Conservation (phyloP, 2,888 invertebrate genomes). For the Gandaritis pyraliata region DNA sequence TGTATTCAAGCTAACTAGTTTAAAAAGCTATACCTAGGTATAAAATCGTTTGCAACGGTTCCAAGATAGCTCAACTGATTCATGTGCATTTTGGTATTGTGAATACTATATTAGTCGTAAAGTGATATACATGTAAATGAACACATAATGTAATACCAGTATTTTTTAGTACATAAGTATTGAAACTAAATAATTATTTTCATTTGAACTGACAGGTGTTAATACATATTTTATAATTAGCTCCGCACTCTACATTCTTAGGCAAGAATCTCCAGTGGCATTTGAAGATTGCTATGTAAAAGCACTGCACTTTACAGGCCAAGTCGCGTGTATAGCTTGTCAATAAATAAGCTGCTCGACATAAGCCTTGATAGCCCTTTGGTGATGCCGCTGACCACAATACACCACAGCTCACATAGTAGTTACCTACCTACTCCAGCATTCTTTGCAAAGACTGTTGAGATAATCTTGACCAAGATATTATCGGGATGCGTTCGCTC, state of each 20-base stretch:
- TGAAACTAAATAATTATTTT: background rate
- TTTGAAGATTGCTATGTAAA: conserved; percentile 25
- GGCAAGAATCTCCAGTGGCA: conserved; percentile 2
- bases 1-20: too few species aligned
- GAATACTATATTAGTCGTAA: too few species aligned
- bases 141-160: too few species aligned
- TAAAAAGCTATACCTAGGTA: too few species aligned
- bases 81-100: too few species aligned
- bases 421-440: conserved; percentile 15
- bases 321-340: conserved; percentile 30
- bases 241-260: background rate
- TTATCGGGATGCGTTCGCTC: conserved; percentile 14
- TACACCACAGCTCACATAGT: conserved; percentile 10
- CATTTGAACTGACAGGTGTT: background rate
- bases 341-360: conserved; percentile 16
- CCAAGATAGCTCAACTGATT: too few species aligned
- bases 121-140: too few species aligned
- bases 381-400: conserved; percentile 34
- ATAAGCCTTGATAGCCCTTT: conserved; percentile 39
- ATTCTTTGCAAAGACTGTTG: conserved; percentile 31
- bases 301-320: conserved; percentile 10
- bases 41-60: too few species aligned
- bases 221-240: background rate
- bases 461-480: conserved; percentile 35
- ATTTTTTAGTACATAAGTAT: too few species aligned